phyloP scores from a whole-genome alignment of 2,797 vertebrate species.

The Fratercula arctica region DNA sequence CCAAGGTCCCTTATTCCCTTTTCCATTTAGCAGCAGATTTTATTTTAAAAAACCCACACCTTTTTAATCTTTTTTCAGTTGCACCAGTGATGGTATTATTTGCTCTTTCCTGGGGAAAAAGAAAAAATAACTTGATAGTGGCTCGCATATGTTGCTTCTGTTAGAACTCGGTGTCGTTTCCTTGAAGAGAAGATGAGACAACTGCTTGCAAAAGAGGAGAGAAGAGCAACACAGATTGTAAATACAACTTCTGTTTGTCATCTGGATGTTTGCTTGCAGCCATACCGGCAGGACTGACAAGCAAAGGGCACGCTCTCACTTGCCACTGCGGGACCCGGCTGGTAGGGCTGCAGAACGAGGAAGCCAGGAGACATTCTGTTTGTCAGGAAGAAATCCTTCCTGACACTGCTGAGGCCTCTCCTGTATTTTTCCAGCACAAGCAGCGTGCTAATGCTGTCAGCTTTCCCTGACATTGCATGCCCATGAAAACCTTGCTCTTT shows the following conservation, averaged over 20 bases:
- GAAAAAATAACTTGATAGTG: neutral
- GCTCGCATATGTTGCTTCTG: neutral
- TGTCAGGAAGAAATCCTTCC: neutral
- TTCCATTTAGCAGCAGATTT: neutral
- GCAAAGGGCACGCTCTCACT: neutral
- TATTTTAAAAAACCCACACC: neutral
- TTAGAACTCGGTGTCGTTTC: neutral
- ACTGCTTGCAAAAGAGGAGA: neutral
- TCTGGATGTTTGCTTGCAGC: neutral
- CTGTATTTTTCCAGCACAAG: neutral
- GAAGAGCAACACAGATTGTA: neutral
- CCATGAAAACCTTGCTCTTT: neutral
- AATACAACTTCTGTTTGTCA: neutral
- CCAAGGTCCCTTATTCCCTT: constrained; percentile 1
- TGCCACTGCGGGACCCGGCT: fast-evolving
- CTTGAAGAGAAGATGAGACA: neutral
- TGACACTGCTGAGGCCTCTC: neutral
- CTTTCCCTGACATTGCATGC: neutral
- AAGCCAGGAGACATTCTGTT: neutral
- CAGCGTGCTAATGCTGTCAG: neutral
- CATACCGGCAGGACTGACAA: neutral
- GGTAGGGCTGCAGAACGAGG: neutral
- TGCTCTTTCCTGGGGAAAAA: neutral
- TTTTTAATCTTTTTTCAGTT: neutral
- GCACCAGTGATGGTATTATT: neutral